Conservation (phyloP, 23 tunicate genomes). For the Aplidium turbinatum region DNA sequence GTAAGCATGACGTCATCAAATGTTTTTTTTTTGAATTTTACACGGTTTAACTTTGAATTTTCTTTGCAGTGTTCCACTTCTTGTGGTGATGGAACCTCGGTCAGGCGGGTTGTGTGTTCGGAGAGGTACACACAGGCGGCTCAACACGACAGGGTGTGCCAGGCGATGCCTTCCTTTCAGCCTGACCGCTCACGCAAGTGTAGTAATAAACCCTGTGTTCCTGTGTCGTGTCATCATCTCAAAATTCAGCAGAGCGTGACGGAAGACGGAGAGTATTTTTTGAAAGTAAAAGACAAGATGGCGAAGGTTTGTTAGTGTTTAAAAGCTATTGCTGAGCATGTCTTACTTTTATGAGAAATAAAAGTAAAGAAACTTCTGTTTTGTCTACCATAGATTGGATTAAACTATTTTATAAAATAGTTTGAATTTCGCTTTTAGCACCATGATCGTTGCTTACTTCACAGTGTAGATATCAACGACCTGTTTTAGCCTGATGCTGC, state of each 20-base stretch:
- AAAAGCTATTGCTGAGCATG: too few relatives aligned
- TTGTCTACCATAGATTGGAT: too few relatives aligned
- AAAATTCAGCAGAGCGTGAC: constrained; percentile 34
- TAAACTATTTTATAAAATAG: too few relatives aligned
- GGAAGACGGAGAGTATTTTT: constrained; percentile 68
- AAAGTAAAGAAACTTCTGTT: too few relatives aligned
- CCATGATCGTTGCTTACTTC: too few relatives aligned
- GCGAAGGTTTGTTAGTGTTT: constrained; percentile 47
- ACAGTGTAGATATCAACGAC: too few relatives aligned
- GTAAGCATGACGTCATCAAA: constrained; percentile 35
- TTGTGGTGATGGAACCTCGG: constrained; percentile 67
- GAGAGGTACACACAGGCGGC: constrained; percentile 42
- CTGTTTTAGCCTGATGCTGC: too few relatives aligned
- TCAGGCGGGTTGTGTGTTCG: constrained; percentile 76
- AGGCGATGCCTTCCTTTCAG: constrained; percentile 44
- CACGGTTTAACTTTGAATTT: too few relatives aligned
- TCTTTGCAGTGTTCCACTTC: constrained; percentile 74
- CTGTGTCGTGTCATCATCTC: constrained; percentile 68
- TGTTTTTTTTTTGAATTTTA: too few relatives aligned
- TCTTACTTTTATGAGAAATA: too few relatives aligned
- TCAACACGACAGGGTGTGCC: constrained; percentile 51
- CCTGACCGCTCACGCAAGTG: constrained; percentile 63
- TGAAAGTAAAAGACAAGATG: constrained; percentile 48
- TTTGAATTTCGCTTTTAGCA: too few relatives aligned
- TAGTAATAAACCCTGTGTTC: constrained; percentile 52